Evolutionary conservation across 2,797 vertebrate species (phyloP).

Genomic region (Rhabdomys pumilio): DNA sequence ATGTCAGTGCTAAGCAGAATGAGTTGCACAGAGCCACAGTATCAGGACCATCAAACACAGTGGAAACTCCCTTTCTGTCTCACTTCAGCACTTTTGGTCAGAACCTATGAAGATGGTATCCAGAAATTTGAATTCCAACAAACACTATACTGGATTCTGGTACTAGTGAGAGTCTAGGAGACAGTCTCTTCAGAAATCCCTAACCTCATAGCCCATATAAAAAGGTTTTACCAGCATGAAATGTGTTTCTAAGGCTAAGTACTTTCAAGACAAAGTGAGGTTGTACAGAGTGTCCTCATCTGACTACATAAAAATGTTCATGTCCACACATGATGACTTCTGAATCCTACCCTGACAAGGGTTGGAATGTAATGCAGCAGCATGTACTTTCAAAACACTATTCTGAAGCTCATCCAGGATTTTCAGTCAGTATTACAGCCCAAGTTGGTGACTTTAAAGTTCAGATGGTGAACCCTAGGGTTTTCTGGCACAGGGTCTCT

Average conservation of each 20-base stretch:
- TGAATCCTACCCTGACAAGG: neutral
- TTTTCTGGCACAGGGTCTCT: neutral
- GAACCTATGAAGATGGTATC: neutral
- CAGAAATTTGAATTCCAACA: neutral
- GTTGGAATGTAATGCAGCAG: neutral
- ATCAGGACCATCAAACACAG: neutral
- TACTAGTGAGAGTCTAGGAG: neutral
- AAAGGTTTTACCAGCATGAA: neutral
- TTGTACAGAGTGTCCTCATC: neutral
- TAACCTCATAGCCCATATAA: neutral
- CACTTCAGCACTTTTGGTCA: neutral
- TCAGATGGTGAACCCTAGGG: neutral
- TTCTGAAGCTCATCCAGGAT: neutral
- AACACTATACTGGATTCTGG: neutral
- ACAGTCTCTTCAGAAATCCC: neutral
- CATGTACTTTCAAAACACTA: neutral
- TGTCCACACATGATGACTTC: neutral
- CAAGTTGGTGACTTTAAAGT: neutral
- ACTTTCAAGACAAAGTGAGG: neutral
- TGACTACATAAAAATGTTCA: neutral
- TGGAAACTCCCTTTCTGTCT: neutral
- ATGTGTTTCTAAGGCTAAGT: constrained; percentile 2
- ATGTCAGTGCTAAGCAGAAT: neutral
- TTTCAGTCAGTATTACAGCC: neutral
- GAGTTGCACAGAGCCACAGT: neutral